A percentile compares a stretch with the other conserved stretches of the same genome.
Evolutionary conservation across 2,113 vertebrate genomes (phyloP).

Genomic region (Pithys albifrons): DNA sequence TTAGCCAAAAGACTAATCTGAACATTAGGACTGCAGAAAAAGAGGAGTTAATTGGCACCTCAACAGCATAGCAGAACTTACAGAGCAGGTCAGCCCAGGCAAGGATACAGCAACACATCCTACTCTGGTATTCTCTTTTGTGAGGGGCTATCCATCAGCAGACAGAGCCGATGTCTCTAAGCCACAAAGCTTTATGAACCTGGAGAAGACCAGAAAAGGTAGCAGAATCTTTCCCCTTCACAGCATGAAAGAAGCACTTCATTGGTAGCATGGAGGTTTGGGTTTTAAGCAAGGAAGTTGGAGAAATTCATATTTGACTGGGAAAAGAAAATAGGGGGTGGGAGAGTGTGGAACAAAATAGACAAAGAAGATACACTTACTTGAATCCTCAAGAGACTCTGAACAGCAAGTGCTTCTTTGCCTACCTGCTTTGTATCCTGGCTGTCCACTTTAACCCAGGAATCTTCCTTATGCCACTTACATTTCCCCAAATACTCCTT

Average conservation of each 20-base stretch:
- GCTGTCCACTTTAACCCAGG: not conserved
- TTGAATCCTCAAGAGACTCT: not conserved
- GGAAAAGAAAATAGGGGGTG: rapidly evolving
- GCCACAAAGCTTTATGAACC: not conserved
- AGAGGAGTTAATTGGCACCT: not conserved
- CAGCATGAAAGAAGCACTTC: not conserved
- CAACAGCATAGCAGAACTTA: not conserved
- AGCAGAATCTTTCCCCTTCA: not conserved
- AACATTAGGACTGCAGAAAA: not conserved
- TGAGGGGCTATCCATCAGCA: not conserved
- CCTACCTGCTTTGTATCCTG: not conserved
- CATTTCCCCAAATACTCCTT: not conserved
- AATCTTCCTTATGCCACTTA: not conserved
- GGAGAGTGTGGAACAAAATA: not conserved
- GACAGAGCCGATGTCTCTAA: not conserved
- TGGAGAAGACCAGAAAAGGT: not conserved
- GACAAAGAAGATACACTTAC: not conserved
- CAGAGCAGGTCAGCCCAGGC: not conserved
- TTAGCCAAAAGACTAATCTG: not conserved
- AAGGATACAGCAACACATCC: not conserved
- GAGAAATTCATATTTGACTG: not conserved
- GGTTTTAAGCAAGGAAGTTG: not conserved
- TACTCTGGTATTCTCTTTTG: not conserved
- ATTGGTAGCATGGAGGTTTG: not conserved
- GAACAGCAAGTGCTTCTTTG: not conserved